Evolutionary conservation across 1,140 invertebrate species (phyloP).

Genomic region (Diachasma alloeum): DNA sequence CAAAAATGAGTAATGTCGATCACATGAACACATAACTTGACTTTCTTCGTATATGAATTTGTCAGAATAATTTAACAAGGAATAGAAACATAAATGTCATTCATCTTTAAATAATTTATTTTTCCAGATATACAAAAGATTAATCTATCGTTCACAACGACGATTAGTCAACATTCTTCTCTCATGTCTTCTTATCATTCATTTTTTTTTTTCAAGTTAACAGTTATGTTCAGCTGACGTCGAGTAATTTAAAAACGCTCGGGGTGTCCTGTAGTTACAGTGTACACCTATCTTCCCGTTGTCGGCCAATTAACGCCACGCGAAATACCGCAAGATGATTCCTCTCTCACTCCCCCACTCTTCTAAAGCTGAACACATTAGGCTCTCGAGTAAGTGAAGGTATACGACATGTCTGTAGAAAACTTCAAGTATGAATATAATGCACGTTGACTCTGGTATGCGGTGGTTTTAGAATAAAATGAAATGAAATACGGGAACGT

Average conservation of each 20-base stretch:
- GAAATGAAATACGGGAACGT: not conserved
- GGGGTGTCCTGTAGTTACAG: not conserved
- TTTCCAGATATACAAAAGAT: too few species aligned
- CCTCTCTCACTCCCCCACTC: not conserved
- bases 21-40: too few species aligned
- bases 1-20: too few species aligned
- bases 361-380: too few species aligned
- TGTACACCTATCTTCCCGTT: not conserved
- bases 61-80: too few species aligned
- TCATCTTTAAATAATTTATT: too few species aligned
- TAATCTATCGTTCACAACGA: too few species aligned
- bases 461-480: not conserved
- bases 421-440: not conserved
- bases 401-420: too few species aligned
- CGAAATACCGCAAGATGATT: slow-evolving; percentile 38
- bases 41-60: too few species aligned
- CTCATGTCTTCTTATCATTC: not conserved
- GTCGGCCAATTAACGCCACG: slow-evolving; percentile 45
- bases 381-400: too few species aligned
- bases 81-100: too few species aligned
- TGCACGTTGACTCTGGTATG: not conserved
- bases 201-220: not conserved
- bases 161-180: too few species aligned
- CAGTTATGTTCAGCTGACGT: not conserved
- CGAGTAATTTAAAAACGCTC: not conserved